Evolutionary conservation across 2,888 invertebrate species (phyloP), one percentile per base, ranked within the genome.

Genomic region (Noctua comes): DNA sequence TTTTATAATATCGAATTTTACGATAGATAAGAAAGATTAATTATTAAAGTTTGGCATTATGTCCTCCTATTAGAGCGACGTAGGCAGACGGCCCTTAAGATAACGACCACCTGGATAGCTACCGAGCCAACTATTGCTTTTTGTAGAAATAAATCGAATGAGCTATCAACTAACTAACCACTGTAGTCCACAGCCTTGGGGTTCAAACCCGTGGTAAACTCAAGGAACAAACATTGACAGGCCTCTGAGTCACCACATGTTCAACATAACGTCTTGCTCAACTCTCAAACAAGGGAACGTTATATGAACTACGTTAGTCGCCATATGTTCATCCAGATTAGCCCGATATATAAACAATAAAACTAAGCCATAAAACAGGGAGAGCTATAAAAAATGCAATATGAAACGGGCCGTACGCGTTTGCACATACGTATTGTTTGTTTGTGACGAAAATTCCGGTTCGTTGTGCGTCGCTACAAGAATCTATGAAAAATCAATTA

Each of bases 401-500:
- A 77, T 71, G 68, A 85, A 86, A 80, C 77, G 72, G 51, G n/a
- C 73, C 74, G 66, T 64, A 68, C 83, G 80, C 85, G 77, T 80
- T 79, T 77, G 70, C 78, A 75, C 73, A 78, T 80, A 85, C 75
- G 73, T 77, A 79, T 85, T 83, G 79, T 85, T 79, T 79, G 76
- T 84, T 81, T 86, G 78, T 71, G 54, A 81, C 81, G 76, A 81
- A 83, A 83, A 76, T 31, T 51, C 54, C 43, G 31, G 36, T 64
- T 79, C 66, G 74, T 73, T 77, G 74, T 73, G 62, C 65, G 71
- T 74, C 64, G 65, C 68, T 73, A 77, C 76, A 86, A 84, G 78
- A 86, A 80, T 76, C 76, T 84, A 78, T 82, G 80, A 76, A 86
- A 84, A 84, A 88, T 84, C 82, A 82, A 88, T 87, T 73, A 76